Evolutionary conservation across 2,888 invertebrate species (phyloP).

Genomic region (Brachyptera risi): DNA sequence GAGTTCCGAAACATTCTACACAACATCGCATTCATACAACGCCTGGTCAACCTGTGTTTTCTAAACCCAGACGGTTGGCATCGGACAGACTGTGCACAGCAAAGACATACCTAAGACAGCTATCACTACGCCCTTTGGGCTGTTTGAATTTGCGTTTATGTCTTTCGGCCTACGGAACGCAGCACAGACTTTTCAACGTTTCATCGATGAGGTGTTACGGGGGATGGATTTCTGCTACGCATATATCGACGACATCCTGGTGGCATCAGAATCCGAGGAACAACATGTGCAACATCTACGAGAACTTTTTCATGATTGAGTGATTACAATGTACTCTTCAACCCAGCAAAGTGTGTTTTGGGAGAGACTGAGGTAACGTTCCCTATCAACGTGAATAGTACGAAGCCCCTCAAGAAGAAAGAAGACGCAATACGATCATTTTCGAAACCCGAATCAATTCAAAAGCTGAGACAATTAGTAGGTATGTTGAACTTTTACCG

Average conservation of each 20-base stretch:
- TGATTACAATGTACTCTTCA: slow-evolving; percentile 32
- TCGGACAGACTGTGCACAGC: slow-evolving; percentile 37
- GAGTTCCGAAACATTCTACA: slow-evolving; percentile 21
- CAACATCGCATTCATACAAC: slow-evolving; percentile 37
- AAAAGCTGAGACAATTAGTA: slow-evolving; percentile 15
- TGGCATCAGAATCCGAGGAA: not conserved
- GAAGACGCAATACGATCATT: not conserved
- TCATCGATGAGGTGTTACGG: slow-evolving; percentile 18
- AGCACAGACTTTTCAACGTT: slow-evolving; percentile 25
- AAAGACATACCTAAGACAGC: slow-evolving; percentile 37
- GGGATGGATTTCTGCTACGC: slow-evolving; percentile 19
- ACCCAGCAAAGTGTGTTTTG: slow-evolving; percentile 1
- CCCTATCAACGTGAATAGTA: slow-evolving; percentile 8
- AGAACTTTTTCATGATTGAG: slow-evolving; percentile 34
- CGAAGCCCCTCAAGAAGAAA: not conserved
- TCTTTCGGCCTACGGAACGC: slow-evolving; percentile 22
- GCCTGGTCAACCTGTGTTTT: slow-evolving; percentile 38
- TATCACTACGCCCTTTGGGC: slow-evolving; percentile 24
- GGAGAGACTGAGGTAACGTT: slow-evolving; percentile 7
- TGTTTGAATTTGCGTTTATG: slow-evolving; percentile 27
- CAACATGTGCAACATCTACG: slow-evolving; percentile 34
- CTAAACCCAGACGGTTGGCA: slow-evolving; percentile 37
- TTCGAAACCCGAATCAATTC: slow-evolving; percentile 18
- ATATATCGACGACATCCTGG: slow-evolving; percentile 20
- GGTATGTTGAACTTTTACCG: slow-evolving; percentile 24